Conservation (phyloP, 2,888 invertebrate genomes). For the Leptothorax acervorum region DNA sequence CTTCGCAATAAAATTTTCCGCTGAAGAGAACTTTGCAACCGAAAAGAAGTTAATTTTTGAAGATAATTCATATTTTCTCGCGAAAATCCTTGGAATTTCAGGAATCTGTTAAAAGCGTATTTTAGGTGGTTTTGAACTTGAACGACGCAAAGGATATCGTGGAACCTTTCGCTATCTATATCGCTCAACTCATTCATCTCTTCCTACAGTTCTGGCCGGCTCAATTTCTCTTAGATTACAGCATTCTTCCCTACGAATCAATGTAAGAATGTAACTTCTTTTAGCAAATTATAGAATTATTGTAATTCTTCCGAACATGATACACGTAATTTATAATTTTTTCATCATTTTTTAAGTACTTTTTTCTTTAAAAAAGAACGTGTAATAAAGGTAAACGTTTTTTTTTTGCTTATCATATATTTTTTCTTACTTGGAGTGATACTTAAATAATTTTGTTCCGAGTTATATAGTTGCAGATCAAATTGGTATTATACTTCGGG, state of each 20-base stretch:
- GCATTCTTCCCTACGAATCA: conserved; percentile 31
- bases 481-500: conserved; percentile 26
- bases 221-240: conserved; percentile 39
- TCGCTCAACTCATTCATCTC: conserved; percentile 33
- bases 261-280: conserved; percentile 28
- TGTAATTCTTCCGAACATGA: not conserved
- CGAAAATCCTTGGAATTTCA: not conserved
- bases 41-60: not conserved
- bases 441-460: not conserved
- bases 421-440: not conserved
- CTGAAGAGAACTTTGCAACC: not conserved
- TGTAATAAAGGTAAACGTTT: not conserved
- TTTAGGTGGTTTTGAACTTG: conserved; percentile 26
- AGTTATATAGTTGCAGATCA: conserved; percentile 11
- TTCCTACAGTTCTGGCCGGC: conserved; percentile 38
- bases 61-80: not conserved
- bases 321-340: not conserved
- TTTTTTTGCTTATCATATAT: not conserved
- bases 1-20: not conserved
- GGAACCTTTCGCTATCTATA: conserved; percentile 22
- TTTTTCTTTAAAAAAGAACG: not conserved
- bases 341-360: not conserved
- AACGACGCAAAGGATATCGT: conserved; percentile 37
- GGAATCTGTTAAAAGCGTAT: not conserved
- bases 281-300: not conserved